A percentile compares a stretch with the other conserved stretches of the same genome.
These are phyloP conservation scores for Cercocebus atys DNA, from an alignment of 2,113 vertebrate genomes.

Conservation along the genomic window DNA sequence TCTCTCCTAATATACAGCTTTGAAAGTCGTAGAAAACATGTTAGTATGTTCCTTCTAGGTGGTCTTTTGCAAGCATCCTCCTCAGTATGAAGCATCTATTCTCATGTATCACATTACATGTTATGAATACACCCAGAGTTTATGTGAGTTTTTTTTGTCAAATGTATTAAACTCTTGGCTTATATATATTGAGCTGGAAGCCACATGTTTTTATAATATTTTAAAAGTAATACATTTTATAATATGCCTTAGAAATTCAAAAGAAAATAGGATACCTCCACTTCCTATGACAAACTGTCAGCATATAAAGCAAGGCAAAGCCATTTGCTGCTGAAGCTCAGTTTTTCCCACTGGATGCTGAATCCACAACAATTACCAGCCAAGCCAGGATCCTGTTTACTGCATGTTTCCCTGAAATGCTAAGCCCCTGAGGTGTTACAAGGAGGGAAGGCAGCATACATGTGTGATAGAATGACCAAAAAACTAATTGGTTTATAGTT, in stretches of 20 bases:
- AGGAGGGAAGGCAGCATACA: not conserved
- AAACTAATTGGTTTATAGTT: not conserved
- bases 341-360: fast-evolving
- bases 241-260: not conserved
- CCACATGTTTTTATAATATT: fast-evolving
- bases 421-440: no score
- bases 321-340: fast-evolving
- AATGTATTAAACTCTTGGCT: not conserved
- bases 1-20: not conserved
- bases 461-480: fast-evolving
- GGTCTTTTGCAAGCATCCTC: not conserved
- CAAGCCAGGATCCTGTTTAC: fast-evolving
- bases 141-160: no score
- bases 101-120: fast-evolving
- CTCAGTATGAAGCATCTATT: fast-evolving
- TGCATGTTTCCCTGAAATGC: not conserved
- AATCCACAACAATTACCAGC: fast-evolving
- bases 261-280: not conserved
- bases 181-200: fast-evolving
- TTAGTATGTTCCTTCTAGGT: not conserved
- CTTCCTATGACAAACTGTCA: fast-evolving
- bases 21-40: not conserved
- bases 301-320: fast-evolving
- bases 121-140: no score
- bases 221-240: not conserved